A percentile compares a stretch with the other conserved stretches of the same genome.
These are phyloP conservation scores for Pristis pectinata DNA, from an alignment of 2,797 vertebrate genomes.

Conservation along the genomic window DNA sequence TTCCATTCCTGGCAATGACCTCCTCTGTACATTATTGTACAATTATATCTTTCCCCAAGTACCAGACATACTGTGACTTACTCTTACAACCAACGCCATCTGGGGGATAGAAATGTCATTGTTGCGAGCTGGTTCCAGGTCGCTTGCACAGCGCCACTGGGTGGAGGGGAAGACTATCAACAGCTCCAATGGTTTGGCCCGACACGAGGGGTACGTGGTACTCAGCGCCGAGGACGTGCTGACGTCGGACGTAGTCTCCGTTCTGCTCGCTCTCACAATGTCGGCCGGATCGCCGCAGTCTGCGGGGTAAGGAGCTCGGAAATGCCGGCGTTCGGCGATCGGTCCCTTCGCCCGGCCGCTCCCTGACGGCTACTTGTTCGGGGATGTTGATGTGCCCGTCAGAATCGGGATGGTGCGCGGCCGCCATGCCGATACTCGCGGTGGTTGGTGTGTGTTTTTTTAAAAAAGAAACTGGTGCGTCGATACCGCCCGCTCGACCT, in stretches of 20 bases:
- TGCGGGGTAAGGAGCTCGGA: neutral
- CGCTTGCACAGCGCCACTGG: neutral
- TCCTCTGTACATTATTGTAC: no score
- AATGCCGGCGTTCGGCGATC: neutral
- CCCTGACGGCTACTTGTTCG: neutral
- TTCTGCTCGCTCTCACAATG: neutral
- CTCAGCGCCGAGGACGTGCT: neutral
- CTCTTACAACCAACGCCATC: no score
- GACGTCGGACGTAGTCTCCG: neutral
- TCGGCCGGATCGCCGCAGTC: constrained; percentile 13
- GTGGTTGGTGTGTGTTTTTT: neutral
- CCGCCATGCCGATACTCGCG: neutral
- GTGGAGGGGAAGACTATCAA: neutral
- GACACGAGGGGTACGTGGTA: neutral
- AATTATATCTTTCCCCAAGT: no score
- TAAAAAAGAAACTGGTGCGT: neutral
- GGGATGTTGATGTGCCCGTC: neutral
- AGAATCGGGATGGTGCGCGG: no score
- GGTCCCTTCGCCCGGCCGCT: neutral
- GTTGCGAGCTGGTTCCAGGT: no score
- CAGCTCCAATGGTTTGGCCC: no score
- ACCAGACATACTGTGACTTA: no score
- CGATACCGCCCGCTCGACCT: neutral
- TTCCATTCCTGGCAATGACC: no score
- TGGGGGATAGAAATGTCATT: no score